Evolutionary conservation across 2,113 vertebrate genomes (phyloP).

Genomic region (Physeter macrocephalus): DNA sequence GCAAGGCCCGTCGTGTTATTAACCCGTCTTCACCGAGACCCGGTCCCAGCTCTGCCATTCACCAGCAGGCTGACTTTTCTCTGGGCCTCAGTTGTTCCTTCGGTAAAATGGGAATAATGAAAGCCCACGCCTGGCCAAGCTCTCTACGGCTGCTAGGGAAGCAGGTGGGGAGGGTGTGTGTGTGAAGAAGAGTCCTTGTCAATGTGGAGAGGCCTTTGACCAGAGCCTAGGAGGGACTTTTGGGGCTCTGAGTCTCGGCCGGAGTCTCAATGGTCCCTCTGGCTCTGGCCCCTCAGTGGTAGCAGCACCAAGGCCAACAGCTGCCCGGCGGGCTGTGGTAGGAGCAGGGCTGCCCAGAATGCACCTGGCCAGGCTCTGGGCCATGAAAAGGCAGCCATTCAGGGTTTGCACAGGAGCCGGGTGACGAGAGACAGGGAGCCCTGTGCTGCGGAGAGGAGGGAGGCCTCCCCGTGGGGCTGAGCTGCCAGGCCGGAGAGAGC

Average conservation of each 20-base stretch:
- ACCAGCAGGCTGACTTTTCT: not conserved
- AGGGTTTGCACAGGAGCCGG: slow-evolving; percentile 66
- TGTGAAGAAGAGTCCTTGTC: not conserved
- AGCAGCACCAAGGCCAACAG: not conserved
- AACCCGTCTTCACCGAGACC: not conserved
- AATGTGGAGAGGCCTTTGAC: not conserved
- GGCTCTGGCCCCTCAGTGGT: not conserved
- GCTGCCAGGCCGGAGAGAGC: not conserved
- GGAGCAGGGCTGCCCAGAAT: not conserved
- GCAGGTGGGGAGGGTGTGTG: not conserved
- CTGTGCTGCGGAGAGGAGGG: not conserved
- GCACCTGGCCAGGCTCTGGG: slow-evolving; percentile 7
- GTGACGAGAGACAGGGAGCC: slow-evolving; percentile 43
- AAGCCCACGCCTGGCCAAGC: not conserved
- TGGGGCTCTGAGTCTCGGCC: not conserved
- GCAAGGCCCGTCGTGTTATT: accelerated
- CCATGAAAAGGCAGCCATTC: slow-evolving; percentile 69
- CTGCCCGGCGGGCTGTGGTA: accelerated
- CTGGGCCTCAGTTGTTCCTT: not conserved
- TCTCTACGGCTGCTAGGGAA: not conserved
- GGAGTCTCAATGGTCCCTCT: no score
- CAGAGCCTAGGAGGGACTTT: not conserved
- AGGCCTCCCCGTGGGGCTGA: not conserved
- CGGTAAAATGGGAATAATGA: not conserved
- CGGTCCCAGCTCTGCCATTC: not conserved